Conservation (phyloP, 2,113 vertebrate genomes). For the Saguinus imperator region DNA sequence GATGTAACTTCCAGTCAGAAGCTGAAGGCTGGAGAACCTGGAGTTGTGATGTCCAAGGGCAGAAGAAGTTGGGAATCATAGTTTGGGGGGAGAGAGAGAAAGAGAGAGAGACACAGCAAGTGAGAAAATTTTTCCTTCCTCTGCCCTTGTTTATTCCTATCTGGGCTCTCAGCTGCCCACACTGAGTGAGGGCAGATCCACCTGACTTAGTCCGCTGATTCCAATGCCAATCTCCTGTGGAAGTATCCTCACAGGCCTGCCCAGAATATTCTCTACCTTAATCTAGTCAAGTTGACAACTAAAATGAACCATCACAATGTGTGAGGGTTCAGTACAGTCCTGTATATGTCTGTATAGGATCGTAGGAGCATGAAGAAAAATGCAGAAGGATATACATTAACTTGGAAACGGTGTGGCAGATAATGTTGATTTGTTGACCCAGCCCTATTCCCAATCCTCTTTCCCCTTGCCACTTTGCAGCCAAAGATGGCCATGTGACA, state of each 20-base stretch:
- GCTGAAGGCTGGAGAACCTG: background rate
- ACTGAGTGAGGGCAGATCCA: background rate
- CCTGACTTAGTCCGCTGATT: background rate
- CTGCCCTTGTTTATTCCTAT: background rate
- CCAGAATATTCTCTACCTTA: background rate
- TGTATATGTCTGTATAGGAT: background rate
- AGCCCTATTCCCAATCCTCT: background rate
- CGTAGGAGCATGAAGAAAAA: background rate
- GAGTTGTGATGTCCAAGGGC: background rate
- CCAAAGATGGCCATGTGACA: background rate
- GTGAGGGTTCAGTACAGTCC: background rate
- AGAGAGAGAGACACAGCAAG: background rate
- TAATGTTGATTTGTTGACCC: background rate
- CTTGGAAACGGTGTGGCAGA: background rate
- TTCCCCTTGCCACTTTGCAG: background rate
- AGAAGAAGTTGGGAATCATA: background rate
- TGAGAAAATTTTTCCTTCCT: background rate
- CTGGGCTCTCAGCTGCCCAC: background rate
- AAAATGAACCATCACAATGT: background rate
- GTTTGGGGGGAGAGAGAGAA: too few species aligned
- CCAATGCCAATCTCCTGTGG: background rate
- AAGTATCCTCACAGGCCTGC: background rate
- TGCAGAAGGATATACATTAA: background rate
- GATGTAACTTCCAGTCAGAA: background rate
- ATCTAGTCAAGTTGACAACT: background rate